These are phyloP conservation scores for Spea bombifrons DNA, from an alignment of 2,113 vertebrate genomes.

Conservation along the genomic window DNA sequence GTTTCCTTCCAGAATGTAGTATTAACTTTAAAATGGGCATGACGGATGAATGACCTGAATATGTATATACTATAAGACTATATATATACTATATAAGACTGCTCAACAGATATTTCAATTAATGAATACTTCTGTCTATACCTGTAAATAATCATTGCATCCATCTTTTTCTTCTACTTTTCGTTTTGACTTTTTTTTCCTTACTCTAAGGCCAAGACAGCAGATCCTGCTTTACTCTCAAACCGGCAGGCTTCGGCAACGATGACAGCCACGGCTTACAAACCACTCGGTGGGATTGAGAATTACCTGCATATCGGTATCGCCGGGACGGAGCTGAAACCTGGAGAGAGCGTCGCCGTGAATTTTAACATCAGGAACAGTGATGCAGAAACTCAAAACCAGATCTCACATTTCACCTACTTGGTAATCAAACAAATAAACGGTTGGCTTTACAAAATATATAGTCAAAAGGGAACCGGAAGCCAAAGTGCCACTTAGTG, in stretches of 20 bases:
- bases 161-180: neutral
- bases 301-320: conserved; percentile 25
- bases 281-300: neutral
- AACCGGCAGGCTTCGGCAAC: neutral
- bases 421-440: conserved; percentile 55
- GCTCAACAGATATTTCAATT: too few species aligned
- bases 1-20: too few species aligned
- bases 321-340: neutral
- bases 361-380: conserved; percentile 17
- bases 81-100: too few species aligned
- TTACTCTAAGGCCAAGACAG: conserved; percentile 2
- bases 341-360: neutral
- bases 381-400: neutral
- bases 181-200: neutral
- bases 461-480: too few species aligned
- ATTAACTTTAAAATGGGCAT: too few species aligned
- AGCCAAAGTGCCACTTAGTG: neutral
- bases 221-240: neutral
- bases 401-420: conserved; percentile 59
- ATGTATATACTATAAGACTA: too few species aligned
- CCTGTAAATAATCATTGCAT: too few species aligned
- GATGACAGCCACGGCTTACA: conserved; percentile 4
- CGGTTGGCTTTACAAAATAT: too few species aligned
- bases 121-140: too few species aligned
- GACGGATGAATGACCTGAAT: too few species aligned